These are phyloP conservation scores for Aphyosemion australe DNA, from an alignment of 2,113 vertebrate genomes.

Conservation along the genomic window DNA sequence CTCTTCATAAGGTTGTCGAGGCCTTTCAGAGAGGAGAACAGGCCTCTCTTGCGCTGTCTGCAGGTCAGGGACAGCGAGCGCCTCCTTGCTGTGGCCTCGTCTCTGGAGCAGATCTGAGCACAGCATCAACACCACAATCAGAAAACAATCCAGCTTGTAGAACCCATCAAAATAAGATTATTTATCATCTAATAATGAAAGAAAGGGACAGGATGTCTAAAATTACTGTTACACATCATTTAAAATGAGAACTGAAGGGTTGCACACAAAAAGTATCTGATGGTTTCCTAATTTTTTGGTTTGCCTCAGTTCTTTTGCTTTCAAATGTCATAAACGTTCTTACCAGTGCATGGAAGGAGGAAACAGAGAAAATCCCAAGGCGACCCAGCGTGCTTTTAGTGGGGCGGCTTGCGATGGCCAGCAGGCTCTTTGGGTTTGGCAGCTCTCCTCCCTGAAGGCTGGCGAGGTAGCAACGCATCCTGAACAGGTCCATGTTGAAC, in stretches of 20 bases:
- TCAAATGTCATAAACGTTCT: constrained; percentile 49
- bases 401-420: constrained; percentile 91
- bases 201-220: constrained; percentile 18
- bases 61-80: constrained; percentile 88
- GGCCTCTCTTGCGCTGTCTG: constrained; percentile 83
- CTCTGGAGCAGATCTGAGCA: constrained; percentile 92
- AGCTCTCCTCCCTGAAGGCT: constrained; percentile 95
- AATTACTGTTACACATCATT: constrained; percentile 12
- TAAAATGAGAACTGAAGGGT: constrained; percentile 13
- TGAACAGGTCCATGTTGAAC: constrained; percentile 95
- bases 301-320: not conserved
- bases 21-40: constrained; percentile 95
- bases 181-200: constrained; percentile 10
- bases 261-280: too few species aligned
- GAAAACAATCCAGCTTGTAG: not conserved
- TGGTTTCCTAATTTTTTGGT: not conserved
- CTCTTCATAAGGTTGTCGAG: constrained; percentile 91
- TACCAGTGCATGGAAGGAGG: constrained; percentile 96
- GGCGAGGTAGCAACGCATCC: constrained; percentile 94
- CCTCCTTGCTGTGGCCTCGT: constrained; percentile 89
- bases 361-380: constrained; percentile 93
- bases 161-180: too few species aligned
- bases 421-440: constrained; percentile 94
- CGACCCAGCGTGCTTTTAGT: constrained; percentile 91
- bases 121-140: constrained; percentile 39